Conservation (phyloP, 2,888 invertebrate species). For the Lasioglossum pauxillum region DNA sequence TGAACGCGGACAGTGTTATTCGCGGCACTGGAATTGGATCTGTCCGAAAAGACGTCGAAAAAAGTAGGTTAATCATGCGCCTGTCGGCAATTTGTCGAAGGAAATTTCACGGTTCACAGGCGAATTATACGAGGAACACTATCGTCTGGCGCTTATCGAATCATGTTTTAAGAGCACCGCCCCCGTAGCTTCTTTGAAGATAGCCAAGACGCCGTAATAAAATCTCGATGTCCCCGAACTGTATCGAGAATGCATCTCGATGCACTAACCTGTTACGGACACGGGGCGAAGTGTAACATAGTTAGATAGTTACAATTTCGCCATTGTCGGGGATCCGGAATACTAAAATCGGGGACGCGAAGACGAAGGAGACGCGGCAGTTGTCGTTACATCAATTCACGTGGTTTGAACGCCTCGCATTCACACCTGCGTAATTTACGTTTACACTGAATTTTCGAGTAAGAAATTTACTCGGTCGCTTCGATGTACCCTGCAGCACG, state of each 20-base stretch:
- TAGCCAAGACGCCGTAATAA: conserved; percentile 25
- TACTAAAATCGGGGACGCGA: conserved; percentile 9
- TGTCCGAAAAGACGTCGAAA: neutral
- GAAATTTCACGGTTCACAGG: neutral
- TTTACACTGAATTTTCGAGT: neutral
- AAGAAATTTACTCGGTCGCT: neutral
- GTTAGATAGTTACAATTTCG: conserved; percentile 46
- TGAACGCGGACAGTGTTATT: neutral
- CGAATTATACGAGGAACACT: conserved; percentile 19
- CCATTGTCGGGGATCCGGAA: conserved; percentile 23
- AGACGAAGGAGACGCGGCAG: neutral
- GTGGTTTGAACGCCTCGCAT: neutral
- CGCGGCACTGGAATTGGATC: neutral
- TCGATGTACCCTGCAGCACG: too few relatives aligned
- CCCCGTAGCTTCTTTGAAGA: conserved; percentile 20
- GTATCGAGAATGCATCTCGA: conserved; percentile 30
- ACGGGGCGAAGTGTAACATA: conserved; percentile 14
- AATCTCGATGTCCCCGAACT: conserved; percentile 44
- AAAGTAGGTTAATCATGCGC: neutral
- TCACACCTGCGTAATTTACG: too few relatives aligned
- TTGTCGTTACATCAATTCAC: neutral
- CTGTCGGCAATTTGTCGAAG: neutral
- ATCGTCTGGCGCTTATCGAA: conserved; percentile 15
- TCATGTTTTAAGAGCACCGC: conserved; percentile 38
- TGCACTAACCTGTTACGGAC: conserved; percentile 33